Evolutionary conservation across 2,113 vertebrate species (phyloP).

Genomic region (Pongo pygmaeus): DNA sequence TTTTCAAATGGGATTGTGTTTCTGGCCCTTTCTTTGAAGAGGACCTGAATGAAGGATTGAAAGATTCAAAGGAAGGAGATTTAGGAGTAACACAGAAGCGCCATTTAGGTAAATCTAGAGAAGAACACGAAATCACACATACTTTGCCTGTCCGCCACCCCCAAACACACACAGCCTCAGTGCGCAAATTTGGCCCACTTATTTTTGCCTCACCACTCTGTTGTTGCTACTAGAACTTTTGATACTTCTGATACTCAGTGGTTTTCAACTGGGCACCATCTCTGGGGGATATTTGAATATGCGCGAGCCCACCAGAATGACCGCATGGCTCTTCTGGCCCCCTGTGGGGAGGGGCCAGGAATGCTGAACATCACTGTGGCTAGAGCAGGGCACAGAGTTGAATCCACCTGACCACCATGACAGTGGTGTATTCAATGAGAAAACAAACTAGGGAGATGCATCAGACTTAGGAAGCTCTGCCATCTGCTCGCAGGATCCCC

Average conservation of each 20-base stretch:
- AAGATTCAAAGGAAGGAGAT: background rate
- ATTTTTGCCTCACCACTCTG: background rate
- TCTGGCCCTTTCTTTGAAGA: background rate
- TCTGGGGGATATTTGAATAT: background rate
- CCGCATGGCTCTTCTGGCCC: background rate
- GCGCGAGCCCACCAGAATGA: background rate
- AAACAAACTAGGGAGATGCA: background rate
- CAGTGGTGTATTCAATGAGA: fast-evolving
- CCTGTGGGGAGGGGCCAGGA: background rate
- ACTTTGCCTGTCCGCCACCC: fast-evolving
- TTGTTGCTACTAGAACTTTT: background rate
- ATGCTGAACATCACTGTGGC: fast-evolving
- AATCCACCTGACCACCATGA: background rate
- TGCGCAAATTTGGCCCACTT: fast-evolving
- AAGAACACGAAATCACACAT: background rate
- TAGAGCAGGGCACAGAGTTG: fast-evolving
- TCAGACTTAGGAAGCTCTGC: background rate
- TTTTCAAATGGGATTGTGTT: background rate
- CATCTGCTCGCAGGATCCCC: background rate
- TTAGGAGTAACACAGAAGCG: background rate
- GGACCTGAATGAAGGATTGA: background rate
- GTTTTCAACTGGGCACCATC: background rate
- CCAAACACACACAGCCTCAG: no score
- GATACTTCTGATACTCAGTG: fast-evolving
- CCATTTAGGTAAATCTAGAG: background rate